Conservation (phyloP, 2,113 vertebrate species). For the Menura novaehollandiae region DNA sequence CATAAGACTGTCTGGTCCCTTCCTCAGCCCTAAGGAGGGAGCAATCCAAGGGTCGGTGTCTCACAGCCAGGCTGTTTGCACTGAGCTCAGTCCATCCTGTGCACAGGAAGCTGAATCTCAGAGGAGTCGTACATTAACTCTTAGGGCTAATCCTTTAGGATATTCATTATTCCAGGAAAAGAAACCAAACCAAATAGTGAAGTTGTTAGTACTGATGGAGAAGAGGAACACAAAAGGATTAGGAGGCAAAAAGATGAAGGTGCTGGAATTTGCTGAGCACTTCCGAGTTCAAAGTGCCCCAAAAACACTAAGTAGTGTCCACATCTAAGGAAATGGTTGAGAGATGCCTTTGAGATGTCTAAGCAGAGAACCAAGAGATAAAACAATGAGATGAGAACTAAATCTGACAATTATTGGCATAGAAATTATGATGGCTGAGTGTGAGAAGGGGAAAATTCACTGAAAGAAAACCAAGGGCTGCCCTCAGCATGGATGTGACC, state of each 20-base stretch:
- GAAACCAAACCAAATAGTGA: background rate
- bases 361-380: background rate
- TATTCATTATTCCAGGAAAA: background rate
- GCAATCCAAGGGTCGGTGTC: background rate
- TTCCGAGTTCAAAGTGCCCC: background rate
- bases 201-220: background rate
- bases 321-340: background rate
- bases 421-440: background rate
- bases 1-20: background rate
- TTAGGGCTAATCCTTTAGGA: background rate
- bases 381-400: background rate
- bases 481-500: fast-evolving
- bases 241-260: background rate
- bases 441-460: background rate
- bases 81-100: background rate
- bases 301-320: background rate
- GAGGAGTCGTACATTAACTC: background rate
- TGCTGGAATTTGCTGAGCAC: background rate
- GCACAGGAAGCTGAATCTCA: background rate
- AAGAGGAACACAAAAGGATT: background rate
- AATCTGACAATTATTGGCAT: background rate
- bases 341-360: background rate
- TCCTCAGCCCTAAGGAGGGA: background rate
- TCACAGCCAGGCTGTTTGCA: background rate
- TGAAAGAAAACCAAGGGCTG: background rate